Evolutionary conservation across 2,797 vertebrate species (phyloP).

Genomic region (Dendrocincla fuliginosa): DNA sequence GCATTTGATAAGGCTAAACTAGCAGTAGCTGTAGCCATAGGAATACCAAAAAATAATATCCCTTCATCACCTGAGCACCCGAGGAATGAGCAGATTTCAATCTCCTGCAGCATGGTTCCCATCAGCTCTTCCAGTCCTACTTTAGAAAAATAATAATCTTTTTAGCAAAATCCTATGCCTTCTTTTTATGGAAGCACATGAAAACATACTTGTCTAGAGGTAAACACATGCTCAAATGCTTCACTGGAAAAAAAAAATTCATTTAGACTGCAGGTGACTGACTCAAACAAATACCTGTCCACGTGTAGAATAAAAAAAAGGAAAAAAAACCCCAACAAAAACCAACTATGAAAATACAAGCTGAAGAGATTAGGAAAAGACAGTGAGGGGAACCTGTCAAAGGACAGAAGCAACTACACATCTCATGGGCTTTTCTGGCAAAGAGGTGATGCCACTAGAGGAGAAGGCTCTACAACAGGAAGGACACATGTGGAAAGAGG

Average conservation of each 20-base stretch:
- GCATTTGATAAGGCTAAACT: neutral
- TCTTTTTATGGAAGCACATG: neutral
- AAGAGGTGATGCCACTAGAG: neutral
- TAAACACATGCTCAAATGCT: neutral
- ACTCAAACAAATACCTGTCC: neutral
- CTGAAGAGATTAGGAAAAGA: neutral
- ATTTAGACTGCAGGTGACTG: neutral
- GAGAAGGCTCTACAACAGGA: neutral
- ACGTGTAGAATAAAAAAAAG: neutral
- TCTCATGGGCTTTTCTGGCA: neutral
- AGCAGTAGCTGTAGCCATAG: neutral
- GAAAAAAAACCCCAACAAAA: neutral
- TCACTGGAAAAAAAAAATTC: neutral
- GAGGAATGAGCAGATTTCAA: neutral
- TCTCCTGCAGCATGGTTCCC: neutral
- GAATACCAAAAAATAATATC: neutral
- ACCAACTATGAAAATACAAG: neutral
- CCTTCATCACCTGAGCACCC: neutral
- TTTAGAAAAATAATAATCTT: neutral
- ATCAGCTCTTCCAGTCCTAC: neutral
- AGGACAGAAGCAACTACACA: neutral
- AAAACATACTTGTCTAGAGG: neutral
- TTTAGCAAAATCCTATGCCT: neutral
- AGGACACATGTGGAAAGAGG: neutral
- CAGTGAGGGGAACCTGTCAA: rapidly evolving